Percentiles rank a stretch among this genome's conserved stretches.
Evolutionary conservation across 1,140 invertebrate genomes (phyloP).

Genomic region (Coelopa frigida): DNA sequence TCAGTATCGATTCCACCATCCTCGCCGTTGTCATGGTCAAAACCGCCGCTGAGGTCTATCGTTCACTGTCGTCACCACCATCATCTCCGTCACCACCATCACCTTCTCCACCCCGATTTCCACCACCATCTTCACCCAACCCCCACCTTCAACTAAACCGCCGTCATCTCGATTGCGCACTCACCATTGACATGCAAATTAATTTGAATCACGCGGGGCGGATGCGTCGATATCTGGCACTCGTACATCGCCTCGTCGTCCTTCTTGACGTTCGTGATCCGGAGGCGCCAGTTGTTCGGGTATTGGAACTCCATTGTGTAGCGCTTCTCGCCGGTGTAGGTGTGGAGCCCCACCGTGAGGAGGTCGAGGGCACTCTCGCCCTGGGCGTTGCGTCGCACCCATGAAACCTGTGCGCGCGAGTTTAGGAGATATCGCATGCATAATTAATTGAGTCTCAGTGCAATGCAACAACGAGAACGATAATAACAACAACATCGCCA

Average conservation of each 20-base stretch:
- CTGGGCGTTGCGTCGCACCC: constrained; percentile 58
- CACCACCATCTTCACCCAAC: too few relatives aligned
- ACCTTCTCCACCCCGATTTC: too few relatives aligned
- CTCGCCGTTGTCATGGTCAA: too few relatives aligned
- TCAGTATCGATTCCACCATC: too few relatives aligned
- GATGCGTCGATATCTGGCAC: constrained; percentile 71
- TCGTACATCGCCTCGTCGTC: constrained; percentile 67
- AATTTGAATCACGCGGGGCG: constrained; percentile 63
- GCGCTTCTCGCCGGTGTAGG: constrained; percentile 65
- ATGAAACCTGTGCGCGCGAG: constrained; percentile 54
- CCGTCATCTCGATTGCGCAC: constrained; percentile 22
- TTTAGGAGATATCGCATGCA: constrained; percentile 4
- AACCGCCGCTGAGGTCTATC: too few relatives aligned
- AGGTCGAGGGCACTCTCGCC: constrained; percentile 56
- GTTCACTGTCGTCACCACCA: not conserved
- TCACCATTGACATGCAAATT: constrained; percentile 66
- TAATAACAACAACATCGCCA: too few relatives aligned
- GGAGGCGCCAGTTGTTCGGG: constrained; percentile 67
- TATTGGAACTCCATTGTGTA: constrained; percentile 70
- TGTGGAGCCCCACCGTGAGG: constrained; percentile 60
- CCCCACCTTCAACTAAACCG: too few relatives aligned
- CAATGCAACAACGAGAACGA: too few relatives aligned
- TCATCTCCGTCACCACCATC: too few relatives aligned
- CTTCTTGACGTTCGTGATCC: constrained; percentile 60
- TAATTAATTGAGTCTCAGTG: constrained; percentile 9